These are phyloP conservation scores for Mionectes olivaceus DNA, from an alignment of 2,797 vertebrate species.

Conservation along the genomic window DNA sequence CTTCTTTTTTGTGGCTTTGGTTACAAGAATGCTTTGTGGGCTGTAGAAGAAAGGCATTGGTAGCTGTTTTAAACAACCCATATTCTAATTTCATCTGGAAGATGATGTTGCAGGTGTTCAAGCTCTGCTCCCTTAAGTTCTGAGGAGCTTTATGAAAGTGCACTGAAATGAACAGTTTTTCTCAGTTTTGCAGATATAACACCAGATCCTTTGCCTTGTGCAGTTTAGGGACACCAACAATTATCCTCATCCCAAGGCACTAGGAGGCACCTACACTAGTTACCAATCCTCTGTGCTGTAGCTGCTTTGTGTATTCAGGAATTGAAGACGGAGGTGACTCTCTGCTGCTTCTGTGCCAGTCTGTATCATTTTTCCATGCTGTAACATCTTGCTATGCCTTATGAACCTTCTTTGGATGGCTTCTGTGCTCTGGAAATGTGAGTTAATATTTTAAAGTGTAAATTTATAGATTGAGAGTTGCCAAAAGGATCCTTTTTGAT, in stretches of 20 bases:
- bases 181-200: not conserved
- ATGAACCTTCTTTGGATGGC: not conserved
- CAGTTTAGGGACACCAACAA: not conserved
- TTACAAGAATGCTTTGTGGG: slow-evolving; percentile 62
- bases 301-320: not conserved
- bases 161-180: not conserved
- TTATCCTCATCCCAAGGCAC: not conserved
- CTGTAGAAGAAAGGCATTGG: not conserved
- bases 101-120: not conserved
- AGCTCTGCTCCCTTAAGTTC: not conserved
- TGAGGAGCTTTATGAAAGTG: not conserved
- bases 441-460: not conserved
- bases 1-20: slow-evolving; percentile 59
- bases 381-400: not conserved
- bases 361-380: not conserved
- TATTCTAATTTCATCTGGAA: slow-evolving; percentile 8
- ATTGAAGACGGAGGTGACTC: not conserved
- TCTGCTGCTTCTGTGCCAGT: not conserved
- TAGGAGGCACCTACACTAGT: not conserved
- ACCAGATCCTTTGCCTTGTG: not conserved
- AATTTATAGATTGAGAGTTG: not conserved
- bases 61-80: not conserved
- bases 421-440: not conserved
- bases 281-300: fast-evolving
- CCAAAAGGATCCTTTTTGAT: not conserved